A percentile compares a stretch with the other conserved stretches of the same genome.
Conservation (phyloP, 2,888 invertebrate species). For the Auanema sp. region DNA sequence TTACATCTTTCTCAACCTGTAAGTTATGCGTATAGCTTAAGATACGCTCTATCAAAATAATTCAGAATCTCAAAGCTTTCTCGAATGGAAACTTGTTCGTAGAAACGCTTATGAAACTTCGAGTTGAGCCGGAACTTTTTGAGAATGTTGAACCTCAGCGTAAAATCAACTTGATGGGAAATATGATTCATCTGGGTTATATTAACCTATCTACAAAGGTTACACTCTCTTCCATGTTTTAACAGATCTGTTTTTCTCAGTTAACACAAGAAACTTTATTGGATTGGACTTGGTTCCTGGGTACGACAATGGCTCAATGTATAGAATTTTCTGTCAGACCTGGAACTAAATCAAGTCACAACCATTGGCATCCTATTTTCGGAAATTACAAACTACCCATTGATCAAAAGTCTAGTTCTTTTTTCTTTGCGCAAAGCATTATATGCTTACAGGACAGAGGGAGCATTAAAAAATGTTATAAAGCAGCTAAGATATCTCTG, state of each 20-base stretch:
- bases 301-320: constrained; percentile 33
- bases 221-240: no score
- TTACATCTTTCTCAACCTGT: constrained; percentile 38
- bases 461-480: constrained; percentile 74
- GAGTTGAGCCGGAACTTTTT: constrained; percentile 29
- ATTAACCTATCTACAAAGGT: constrained; percentile 9
- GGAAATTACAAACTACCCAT: constrained; percentile 69
- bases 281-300: constrained; percentile 46
- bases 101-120: constrained; percentile 28
- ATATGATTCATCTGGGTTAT: constrained; percentile 56
- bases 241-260: constrained; percentile 10
- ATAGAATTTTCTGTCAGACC: constrained; percentile 33
- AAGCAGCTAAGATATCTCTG: constrained; percentile 77
- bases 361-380: constrained; percentile 93
- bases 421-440: neutral
- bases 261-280: constrained; percentile 23
- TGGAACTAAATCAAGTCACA: constrained; percentile 23
- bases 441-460: constrained; percentile 72
- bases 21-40: neutral
- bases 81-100: constrained; percentile 30
- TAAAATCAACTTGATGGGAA: constrained; percentile 51
- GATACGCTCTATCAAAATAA: neutral
- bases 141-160: constrained; percentile 27
- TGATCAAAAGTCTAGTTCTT: constrained; percentile 67
- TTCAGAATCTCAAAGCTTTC: constrained; percentile 29